Base-by-base conservation (phyloP, 2,113 vertebrate genomes). In the Pteropus alecto region DNA sequence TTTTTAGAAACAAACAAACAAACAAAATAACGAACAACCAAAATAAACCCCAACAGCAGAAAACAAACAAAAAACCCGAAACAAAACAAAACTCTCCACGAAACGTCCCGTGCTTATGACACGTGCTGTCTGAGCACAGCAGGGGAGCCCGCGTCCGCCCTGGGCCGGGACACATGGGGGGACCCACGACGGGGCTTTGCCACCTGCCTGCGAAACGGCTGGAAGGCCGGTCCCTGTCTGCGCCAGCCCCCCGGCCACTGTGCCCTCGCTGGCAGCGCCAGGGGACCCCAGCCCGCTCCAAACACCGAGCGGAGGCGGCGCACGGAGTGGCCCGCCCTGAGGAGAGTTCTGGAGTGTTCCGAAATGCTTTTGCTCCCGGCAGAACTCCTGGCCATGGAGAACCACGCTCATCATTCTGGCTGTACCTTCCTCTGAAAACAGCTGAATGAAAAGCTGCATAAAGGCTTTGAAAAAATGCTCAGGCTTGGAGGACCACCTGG, bases 181-280 rank as follows among this genome's bases (percentile, higher is more conserved):
- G 46, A 10, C 46, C 46, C 46, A 10, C 8, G 8, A 26, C 19
- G 24, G 22, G 35, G 10, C 6, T 15, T 7, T 2, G 30, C 26
- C 4, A 5, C 14, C 0, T 4, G 4, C 19, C 48, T 18, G 35
- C 28, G 15, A 21, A 6, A 22, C 1, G 12, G 28, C 18, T 1
- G 30, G 4, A 5, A 16, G 30, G 14, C 61, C 1, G 7, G 13
- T 4, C 28, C 22, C 18, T 0, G 2, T 6, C 15, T 3, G 10
- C 9, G 16, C 35, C 0, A 0, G 22, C 6, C 58, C 2, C 0
- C 21, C 2, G 0, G 4, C 61, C 13, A 0, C 0, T 3, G 2
- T 19, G 6, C 30, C 76, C 1, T 46, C 1, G 1, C 6, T 1
- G 7, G 58, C 41, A 14, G 9, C 10, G 68, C 18, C 21, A 14